Percentiles rank a stretch among this genome's conserved stretches.
Evolutionary conservation across 2,797 vertebrate species (phyloP).

Genomic region (Diglossa cyanea): DNA sequence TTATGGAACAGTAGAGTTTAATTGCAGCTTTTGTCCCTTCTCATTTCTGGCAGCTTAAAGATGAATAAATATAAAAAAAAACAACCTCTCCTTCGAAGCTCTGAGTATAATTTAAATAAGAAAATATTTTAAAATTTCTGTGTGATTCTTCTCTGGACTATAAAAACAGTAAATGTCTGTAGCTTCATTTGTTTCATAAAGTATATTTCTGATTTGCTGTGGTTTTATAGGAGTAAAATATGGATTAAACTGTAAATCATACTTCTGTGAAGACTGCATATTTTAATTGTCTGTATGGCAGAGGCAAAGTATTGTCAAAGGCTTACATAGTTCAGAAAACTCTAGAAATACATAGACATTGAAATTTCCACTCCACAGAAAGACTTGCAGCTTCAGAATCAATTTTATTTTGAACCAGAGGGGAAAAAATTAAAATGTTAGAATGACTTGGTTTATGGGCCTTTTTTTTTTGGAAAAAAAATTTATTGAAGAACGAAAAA

Average conservation of each 20-base stretch:
- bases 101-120: not conserved
- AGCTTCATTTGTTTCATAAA: not conserved
- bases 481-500: not conserved
- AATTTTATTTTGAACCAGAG: not conserved
- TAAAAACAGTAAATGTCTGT: not conserved
- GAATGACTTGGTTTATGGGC: not conserved
- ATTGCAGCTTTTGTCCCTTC: slow-evolving; percentile 22
- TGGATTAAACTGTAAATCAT: not conserved
- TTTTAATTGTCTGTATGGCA: not conserved
- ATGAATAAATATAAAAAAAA: not conserved
- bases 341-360: not conserved
- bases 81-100: not conserved
- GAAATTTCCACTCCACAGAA: not conserved
- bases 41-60: slow-evolving; percentile 7
- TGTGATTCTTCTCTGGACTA: not conserved
- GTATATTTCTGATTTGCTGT: not conserved
- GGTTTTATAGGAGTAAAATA: not conserved
- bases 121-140: not conserved
- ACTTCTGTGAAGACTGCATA: not conserved
- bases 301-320: not conserved
- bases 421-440: not conserved
- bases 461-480: not conserved
- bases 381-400: not conserved
- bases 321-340: not conserved
- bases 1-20: not conserved